Evolutionary conservation across 2,797 vertebrate species (phyloP).

Genomic region (Lepus oiostolus): DNA sequence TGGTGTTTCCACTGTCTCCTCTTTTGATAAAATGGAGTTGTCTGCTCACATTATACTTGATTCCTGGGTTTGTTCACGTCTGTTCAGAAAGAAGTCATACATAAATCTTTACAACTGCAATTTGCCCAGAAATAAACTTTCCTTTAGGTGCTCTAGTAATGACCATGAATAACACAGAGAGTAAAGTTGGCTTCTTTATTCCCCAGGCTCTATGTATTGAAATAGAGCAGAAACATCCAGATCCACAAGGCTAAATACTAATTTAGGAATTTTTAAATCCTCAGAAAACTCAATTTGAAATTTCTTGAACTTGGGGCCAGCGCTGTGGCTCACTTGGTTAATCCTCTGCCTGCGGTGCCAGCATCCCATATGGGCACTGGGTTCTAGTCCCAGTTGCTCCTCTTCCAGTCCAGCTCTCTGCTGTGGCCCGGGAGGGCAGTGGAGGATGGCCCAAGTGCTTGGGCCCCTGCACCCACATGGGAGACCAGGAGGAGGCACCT

Average conservation of each 20-base stretch:
- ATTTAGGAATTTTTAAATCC: neutral
- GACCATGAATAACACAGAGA: neutral
- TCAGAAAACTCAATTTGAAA: neutral
- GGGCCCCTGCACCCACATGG: too few relatives aligned
- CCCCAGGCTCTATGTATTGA: neutral
- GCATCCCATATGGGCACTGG: too few relatives aligned
- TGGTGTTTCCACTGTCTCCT: neutral
- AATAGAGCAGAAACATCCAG: neutral
- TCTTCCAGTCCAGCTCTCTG: too few relatives aligned
- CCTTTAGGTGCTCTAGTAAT: neutral
- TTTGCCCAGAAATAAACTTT: slow-evolving; percentile 21
- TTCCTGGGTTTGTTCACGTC: neutral
- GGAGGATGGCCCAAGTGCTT: too few relatives aligned
- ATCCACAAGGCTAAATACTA: neutral
- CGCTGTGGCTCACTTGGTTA: too few relatives aligned
- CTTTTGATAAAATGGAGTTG: neutral
- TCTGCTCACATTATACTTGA: neutral
- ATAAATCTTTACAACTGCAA: neutral
- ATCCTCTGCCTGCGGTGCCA: too few relatives aligned
- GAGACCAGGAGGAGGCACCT: too few relatives aligned
- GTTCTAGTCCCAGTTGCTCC: too few relatives aligned
- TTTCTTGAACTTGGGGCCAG: neutral
- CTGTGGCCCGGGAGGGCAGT: too few relatives aligned
- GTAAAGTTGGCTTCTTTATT: neutral
- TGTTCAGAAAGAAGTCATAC: neutral